Base-by-base conservation (phyloP, 2,888 invertebrate species). In the Lepidocyrtinus sp. region DNA sequence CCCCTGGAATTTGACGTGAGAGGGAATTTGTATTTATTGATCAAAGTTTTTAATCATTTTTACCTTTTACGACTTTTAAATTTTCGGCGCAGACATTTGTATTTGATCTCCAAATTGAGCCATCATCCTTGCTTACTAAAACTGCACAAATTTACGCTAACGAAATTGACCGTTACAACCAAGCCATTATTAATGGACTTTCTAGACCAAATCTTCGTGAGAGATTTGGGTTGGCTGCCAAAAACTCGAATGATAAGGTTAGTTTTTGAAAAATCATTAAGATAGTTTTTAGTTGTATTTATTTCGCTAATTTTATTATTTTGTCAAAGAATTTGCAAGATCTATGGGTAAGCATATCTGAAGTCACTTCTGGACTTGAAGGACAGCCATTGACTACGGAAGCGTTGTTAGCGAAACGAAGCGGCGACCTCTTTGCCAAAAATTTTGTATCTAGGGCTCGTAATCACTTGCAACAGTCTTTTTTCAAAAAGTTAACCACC, bases 341-440 rank as follows among this genome's bases (percentile, higher is more conserved):
- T 88, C 92, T 98, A 90, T 98, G 98, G 98, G 93, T 94, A 88
- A 95, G 97, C 88, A 93, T 97, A 46, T 93, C 93, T 84, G 94
- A 92, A 84, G 96, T 98, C 95, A 92, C 93, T 0, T 93, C 94
- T 85, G 92, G 96, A 79, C 93, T 95, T 5, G 74, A 67, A 15
- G 74, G 74, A 5, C 67, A 75, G 24, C 92, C 95, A 0, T 90
- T 93, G 77, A 92, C 93, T 0, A 73, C 15, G 21, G 72, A 75
- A 22, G 67, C 55, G 0, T 45, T 81, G 2, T 21, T 46, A 15
- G 17, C 46, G 5, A 91, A 97, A 85, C 92, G 92, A 75, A 92
- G 92, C 79, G 89, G 63, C 19, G 74, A 91, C 55, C 89, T 90
- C 15, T 91, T 94, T 69, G 93, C 95, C 87, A 91, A 92, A 72